Evolutionary conservation across 2,113 vertebrate species (phyloP).

Genomic region (Mustelus asterias): DNA sequence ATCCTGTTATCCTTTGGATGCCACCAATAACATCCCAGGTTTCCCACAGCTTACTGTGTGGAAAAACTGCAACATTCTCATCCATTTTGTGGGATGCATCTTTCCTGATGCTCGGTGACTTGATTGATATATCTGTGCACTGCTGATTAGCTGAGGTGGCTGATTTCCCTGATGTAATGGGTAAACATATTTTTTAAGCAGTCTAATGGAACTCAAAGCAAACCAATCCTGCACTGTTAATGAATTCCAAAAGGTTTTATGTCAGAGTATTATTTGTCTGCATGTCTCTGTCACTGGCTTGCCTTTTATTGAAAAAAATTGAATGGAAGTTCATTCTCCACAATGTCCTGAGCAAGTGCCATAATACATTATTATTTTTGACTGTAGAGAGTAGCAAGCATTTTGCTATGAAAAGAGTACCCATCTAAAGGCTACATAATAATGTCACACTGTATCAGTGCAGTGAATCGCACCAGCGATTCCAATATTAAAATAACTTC

Average conservation of each 20-base stretch:
- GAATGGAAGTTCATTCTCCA: slow-evolving; percentile 1
- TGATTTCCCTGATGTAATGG: not conserved
- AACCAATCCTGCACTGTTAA: not conserved
- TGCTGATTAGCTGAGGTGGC: not conserved
- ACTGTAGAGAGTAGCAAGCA: not conserved
- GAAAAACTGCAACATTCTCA: not conserved
- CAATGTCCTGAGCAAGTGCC: not conserved
- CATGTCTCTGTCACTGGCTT: not conserved
- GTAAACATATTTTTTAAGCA: not conserved
- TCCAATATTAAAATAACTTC: not conserved
- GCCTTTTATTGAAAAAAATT: not conserved
- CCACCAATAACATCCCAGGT: not conserved
- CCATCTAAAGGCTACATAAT: not conserved
- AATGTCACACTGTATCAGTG: not conserved
- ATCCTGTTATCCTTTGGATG: not conserved
- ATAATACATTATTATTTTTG: not conserved
- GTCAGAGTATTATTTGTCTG: not conserved
- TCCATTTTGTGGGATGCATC: not conserved
- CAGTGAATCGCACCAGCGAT: not conserved
- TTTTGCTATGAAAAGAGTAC: not conserved
- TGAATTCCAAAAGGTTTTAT: not conserved
- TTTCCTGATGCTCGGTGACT: not conserved
- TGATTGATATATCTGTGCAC: not conserved
- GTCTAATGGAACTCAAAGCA: not conserved
- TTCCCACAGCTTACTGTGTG: not conserved